Evolutionary conservation across 2,888 invertebrate species (phyloP).

Genomic region (Lepas anatifera): DNA sequence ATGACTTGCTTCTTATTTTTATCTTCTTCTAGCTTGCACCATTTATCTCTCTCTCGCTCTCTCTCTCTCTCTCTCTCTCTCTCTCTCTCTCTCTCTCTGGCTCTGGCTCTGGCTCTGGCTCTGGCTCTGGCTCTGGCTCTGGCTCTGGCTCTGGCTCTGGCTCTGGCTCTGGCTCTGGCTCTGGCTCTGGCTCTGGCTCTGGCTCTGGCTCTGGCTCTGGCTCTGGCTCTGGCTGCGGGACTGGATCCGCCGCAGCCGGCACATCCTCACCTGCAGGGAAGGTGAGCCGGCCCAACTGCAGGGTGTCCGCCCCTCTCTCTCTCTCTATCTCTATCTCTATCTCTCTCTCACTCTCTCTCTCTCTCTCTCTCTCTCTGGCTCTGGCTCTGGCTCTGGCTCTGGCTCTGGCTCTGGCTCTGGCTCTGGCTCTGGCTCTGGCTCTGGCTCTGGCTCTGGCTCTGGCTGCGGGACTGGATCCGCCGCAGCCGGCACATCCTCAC

Average conservation of each 20-base stretch:
- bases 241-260: background rate
- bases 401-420: slow-evolving; percentile 21
- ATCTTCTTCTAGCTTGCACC: too few relatives aligned
- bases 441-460: slow-evolving; percentile 17
- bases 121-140: slow-evolving; percentile 14
- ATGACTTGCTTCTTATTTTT: too few relatives aligned
- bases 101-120: slow-evolving; percentile 16
- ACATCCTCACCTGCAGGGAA: slow-evolving; percentile 15
- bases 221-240: background rate
- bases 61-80: too few relatives aligned
- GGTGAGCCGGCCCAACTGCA: slow-evolving; percentile 11
- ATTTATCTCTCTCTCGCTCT: too few relatives aligned
- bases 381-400: slow-evolving; percentile 14
- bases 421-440: slow-evolving; percentile 10
- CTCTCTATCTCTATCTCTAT: slow-evolving; percentile 19
- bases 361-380: slow-evolving; percentile 20
- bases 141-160: too few relatives aligned
- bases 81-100: slow-evolving; percentile 15
- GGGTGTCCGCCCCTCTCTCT: background rate
- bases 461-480: too few relatives aligned
- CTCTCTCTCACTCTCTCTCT: slow-evolving; percentile 14
- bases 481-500: slow-evolving; percentile 12
- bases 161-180: slow-evolving; percentile 18
- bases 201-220: slow-evolving; percentile 18
- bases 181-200: slow-evolving; percentile 18